A percentile compares a stretch with the other conserved stretches of the same genome.
These are phyloP conservation scores for Endomychus coccineus DNA, from an alignment of 2,888 invertebrate genomes.

Conservation along the genomic window DNA sequence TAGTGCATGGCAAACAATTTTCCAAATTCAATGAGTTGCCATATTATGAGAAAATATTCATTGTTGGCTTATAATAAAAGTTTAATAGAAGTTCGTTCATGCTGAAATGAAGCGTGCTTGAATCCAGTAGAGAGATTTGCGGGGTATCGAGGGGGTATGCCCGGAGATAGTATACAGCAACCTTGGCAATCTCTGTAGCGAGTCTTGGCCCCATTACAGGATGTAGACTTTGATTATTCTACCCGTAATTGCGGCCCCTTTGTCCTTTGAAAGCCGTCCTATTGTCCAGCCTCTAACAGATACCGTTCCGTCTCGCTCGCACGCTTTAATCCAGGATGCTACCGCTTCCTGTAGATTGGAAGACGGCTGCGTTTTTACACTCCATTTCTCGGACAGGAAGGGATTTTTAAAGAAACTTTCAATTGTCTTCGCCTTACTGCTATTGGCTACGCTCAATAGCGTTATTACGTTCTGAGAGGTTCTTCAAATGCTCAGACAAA, in stretches of 20 bases:
- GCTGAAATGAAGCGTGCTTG: constrained; percentile 28
- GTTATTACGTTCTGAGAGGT: constrained; percentile 18
- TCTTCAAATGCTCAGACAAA: constrained; percentile 5
- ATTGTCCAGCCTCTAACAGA: constrained; percentile 34
- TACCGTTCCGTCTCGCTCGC: constrained; percentile 15
- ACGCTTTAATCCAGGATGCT: constrained; percentile 14
- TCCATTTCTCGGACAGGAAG: constrained; percentile 32
- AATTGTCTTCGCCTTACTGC: constrained; percentile 32
- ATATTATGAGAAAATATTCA: constrained; percentile 21
- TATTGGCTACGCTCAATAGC: constrained; percentile 23
- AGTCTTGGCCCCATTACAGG: constrained; percentile 36
- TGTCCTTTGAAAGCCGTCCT: constrained; percentile 38
- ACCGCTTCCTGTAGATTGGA: constrained; percentile 18
- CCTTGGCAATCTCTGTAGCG: constrained; percentile 30
- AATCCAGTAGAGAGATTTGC: constrained; percentile 25
- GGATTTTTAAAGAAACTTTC: constrained; percentile 32
- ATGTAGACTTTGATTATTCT: constrained; percentile 42
- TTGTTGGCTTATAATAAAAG: constrained; percentile 30
- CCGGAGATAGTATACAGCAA: constrained; percentile 13
- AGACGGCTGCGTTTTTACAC: constrained; percentile 28
- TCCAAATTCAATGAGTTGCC: constrained; percentile 20
- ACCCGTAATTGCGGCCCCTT: constrained; percentile 40
- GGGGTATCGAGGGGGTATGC: constrained; percentile 8
- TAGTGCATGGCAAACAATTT: too few species aligned
- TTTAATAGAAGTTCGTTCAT: constrained; percentile 33